Percentiles rank a stretch among this genome's conserved stretches.
These are phyloP conservation scores for Tetranychus truncatus DNA, from an alignment of 2,888 invertebrate genomes.

Conservation along the genomic window DNA sequence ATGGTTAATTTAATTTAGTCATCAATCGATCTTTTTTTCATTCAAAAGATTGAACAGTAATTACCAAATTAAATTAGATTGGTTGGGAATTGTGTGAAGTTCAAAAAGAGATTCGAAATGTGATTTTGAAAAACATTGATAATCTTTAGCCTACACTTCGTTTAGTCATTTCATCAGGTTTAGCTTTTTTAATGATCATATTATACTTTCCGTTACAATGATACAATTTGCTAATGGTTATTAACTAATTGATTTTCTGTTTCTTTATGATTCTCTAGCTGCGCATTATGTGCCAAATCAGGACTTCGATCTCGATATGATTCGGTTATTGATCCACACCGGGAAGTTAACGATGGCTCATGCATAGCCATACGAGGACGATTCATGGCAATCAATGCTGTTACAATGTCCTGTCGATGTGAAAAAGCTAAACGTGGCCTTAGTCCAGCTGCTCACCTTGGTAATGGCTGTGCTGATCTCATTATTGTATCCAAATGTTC, in stretches of 20 bases:
- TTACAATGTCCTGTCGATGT: constrained; percentile 53
- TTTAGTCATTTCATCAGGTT: not conserved
- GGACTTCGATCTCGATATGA: constrained; percentile 14
- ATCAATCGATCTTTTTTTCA: too few relatives aligned
- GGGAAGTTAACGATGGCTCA: constrained; percentile 20
- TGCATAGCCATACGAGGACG: constrained; percentile 46
- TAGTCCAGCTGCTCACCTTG: constrained; percentile 55
- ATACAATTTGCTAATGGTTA: not conserved
- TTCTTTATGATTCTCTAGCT: constrained; percentile 13
- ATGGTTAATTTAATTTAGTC: too few relatives aligned
- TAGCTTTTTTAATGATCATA: not conserved
- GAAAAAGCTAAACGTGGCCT: constrained; percentile 53
- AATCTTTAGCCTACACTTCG: not conserved
- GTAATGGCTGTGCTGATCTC: constrained; percentile 58
- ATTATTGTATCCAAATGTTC: constrained; percentile 54
- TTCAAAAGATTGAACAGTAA: not conserved
- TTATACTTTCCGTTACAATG: not conserved
- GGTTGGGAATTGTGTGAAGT: not conserved
- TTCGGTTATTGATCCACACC: not conserved
- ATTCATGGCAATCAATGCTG: constrained; percentile 56
- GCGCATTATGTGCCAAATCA: constrained; percentile 16
- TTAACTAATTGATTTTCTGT: not conserved
- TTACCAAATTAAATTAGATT: not conserved
- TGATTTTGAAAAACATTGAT: too few relatives aligned
- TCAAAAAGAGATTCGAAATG: too few relatives aligned